Evolutionary conservation across 2,888 invertebrate species (phyloP).

Genomic region (Chironomus riparius): DNA sequence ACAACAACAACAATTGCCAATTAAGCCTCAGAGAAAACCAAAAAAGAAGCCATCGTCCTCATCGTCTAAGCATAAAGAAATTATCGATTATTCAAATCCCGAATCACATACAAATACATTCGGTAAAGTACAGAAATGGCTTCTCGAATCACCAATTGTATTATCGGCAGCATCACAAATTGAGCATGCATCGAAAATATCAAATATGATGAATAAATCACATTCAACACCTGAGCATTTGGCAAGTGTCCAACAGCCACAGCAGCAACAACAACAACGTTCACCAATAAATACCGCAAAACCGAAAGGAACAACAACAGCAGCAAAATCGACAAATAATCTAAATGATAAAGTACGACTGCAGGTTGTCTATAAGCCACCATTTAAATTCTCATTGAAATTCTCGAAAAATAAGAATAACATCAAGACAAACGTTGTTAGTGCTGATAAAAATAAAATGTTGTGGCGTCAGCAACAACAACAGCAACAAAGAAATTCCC

Average conservation of each 20-base stretch:
- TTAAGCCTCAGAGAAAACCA: constrained; percentile 39
- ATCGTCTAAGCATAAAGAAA: constrained; percentile 51
- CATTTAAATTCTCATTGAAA: constrained; percentile 77
- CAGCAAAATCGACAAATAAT: constrained; percentile 62
- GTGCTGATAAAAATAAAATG: constrained; percentile 26
- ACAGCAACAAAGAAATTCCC: constrained; percentile 27
- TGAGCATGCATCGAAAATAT: constrained; percentile 40
- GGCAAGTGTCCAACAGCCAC: background rate
- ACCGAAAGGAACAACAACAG: constrained; percentile 51
- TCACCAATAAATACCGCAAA: constrained; percentile 44
- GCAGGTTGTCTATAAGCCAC: constrained; percentile 80
- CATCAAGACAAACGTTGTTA: constrained; percentile 41
- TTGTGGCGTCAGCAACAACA: constrained; percentile 28
- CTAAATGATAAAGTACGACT: constrained; percentile 63
- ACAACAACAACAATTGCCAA: constrained; percentile 27
- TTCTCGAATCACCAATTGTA: constrained; percentile 59
- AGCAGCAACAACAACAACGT: constrained; percentile 45
- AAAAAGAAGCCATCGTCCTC: constrained; percentile 44
- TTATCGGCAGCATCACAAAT: constrained; percentile 38
- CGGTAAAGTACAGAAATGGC: constrained; percentile 80
- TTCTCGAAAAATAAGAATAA: constrained; percentile 44
- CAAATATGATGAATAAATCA: constrained; percentile 56
- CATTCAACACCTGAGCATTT: constrained; percentile 67
- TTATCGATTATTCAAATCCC: constrained; percentile 45
- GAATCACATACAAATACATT: constrained; percentile 43